Conservation (phyloP, 2,113 vertebrate genomes). For the Pristiophorus japonicus region DNA sequence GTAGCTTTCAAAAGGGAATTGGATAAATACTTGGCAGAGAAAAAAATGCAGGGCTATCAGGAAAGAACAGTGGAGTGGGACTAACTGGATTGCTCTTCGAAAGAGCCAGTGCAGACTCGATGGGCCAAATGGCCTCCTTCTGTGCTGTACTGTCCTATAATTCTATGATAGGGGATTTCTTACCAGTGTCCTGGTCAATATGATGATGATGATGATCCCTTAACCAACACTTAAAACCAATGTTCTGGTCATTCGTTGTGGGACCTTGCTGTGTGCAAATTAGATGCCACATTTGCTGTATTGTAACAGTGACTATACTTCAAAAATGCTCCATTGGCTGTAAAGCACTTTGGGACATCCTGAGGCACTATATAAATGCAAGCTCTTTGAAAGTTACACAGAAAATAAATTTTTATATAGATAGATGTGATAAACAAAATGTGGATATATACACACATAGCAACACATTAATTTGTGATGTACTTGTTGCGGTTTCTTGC, state of each 20-base stretch:
- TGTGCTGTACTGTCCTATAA: background rate
- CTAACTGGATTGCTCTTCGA: background rate
- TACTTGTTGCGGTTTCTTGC: background rate
- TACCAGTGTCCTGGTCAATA: background rate
- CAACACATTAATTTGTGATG: background rate
- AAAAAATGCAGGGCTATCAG: background rate
- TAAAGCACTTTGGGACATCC: background rate
- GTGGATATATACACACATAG: too few relatives aligned
- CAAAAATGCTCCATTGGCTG: background rate
- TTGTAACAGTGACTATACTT: background rate
- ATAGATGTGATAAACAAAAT: background rate
- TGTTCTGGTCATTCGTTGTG: background rate
- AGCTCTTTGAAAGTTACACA: background rate
- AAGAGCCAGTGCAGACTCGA: background rate
- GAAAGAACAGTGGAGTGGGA: background rate
- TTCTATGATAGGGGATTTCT: background rate
- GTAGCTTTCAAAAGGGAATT: too few relatives aligned
- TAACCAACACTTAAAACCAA: background rate
- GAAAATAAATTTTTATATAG: background rate
- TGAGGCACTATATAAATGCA: background rate
- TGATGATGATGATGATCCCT: too few relatives aligned
- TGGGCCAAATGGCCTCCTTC: background rate
- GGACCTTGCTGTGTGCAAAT: background rate
- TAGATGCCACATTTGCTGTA: background rate
- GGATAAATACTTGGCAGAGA: background rate